These are phyloP conservation scores for Drosophila putrida DNA, from an alignment of 2,888 invertebrate species.

Conservation along the genomic window DNA sequence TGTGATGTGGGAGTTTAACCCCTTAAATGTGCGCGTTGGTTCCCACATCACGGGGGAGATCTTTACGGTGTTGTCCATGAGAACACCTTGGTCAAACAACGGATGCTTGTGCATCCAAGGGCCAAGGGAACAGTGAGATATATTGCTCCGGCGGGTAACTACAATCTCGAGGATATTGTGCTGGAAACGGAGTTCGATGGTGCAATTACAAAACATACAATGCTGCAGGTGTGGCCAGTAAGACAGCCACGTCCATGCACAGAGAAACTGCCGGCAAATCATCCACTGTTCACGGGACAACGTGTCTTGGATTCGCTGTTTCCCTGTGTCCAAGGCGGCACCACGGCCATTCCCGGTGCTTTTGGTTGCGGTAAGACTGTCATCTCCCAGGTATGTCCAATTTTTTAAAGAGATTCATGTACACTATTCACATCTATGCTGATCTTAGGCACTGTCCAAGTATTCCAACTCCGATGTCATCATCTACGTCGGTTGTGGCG, in stretches of 20 bases:
- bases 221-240: constrained; percentile 99
- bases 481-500: constrained; percentile 99
- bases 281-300: constrained; percentile 98
- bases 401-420: not conserved
- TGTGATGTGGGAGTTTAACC: constrained; percentile 96
- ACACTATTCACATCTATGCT: not conserved
- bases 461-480: constrained; percentile 99
- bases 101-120: constrained; percentile 97
- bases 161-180: constrained; percentile 96
- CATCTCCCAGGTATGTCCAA: constrained; percentile 87
- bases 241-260: constrained; percentile 97
- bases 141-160: constrained; percentile 96
- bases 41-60: constrained; percentile 99
- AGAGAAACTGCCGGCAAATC: constrained; percentile 99
- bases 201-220: constrained; percentile 93
- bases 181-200: constrained; percentile 99
- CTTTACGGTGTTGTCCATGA: constrained; percentile 97
- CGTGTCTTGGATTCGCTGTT: constrained; percentile 98
- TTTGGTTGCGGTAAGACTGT: constrained; percentile 98
- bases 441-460: constrained; percentile 94
- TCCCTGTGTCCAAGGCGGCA: constrained; percentile 99
- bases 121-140: constrained; percentile 98
- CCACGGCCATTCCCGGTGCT: constrained; percentile 99
- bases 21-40: constrained; percentile 92
- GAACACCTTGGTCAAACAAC: constrained; percentile 98